Base-by-base conservation (phyloP, 2,888 invertebrate species). In the Cataglyphis cursor region DNA sequence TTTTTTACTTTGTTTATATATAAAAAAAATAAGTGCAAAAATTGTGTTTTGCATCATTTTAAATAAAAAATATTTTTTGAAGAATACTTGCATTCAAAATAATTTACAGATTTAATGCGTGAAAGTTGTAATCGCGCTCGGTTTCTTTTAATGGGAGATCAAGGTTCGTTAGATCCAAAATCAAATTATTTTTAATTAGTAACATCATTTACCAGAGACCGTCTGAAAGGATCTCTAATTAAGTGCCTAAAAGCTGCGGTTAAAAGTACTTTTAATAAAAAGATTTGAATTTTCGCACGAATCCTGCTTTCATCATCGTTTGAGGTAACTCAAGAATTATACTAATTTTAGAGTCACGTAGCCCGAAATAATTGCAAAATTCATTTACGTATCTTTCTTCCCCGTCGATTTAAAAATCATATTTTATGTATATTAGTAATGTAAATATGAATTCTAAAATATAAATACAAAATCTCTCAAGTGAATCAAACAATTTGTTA, bases 161-260 rank as follows among this genome's bases (percentile, higher is more conserved):
- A 64, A 62, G 74, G 15, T 24, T 81, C 38, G 21, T 81, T 64
- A 78, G 4, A 48, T 1, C 57, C 31, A 18, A 21, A 4, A 44
- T 3, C 41, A 35, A 24, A 78, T 78, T 70, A 68, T 70, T 70
- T 70, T 78, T 78, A 78, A 78, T 59, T 70, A 44, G 21, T 59
- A 35, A 70, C 21, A 78, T 44, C 15, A 68, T 78, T 70, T 70
- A 31, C 31, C 9, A 15, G 5, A n/a, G 44, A 15, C 44, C 1
- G 12, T 59, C 41, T 10, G 3, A 35, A 44, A 24, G 24, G 3
- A 15, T 5, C 44, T 78, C n/a, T 59, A 78, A 78, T 78, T 70
- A 70, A 78, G 70, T 59, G 41, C 41, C 9, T 78, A 59, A 78
- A 70, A 59, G 70, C 78, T 59, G 28, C 21, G 44, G 44, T 18